Percentiles rank a stretch among this genome's conserved stretches.
Evolutionary conservation across 2,797 vertebrate genomes (phyloP).

Genomic region (Acridotheres tristis): DNA sequence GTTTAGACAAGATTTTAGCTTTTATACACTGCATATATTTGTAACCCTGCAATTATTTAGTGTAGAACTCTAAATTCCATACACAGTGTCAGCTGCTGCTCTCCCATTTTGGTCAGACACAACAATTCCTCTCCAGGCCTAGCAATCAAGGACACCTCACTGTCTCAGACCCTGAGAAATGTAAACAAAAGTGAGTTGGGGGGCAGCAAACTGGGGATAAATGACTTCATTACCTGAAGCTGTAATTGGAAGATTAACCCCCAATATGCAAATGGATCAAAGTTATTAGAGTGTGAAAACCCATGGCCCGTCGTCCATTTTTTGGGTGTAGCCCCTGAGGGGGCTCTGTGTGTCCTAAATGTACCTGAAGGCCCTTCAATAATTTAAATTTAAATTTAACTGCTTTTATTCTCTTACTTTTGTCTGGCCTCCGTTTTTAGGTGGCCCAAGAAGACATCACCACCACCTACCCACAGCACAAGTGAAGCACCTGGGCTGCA

Average conservation of each 20-base stretch:
- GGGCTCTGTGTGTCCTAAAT: not conserved
- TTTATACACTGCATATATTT: too few relatives aligned
- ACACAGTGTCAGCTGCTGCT: not conserved
- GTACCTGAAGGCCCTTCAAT: not conserved
- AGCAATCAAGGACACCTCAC: not conserved
- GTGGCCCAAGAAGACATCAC: not conserved
- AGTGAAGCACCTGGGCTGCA: not conserved
- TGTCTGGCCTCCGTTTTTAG: not conserved
- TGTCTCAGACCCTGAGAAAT: not conserved
- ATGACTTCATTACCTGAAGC: not conserved
- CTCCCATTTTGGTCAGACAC: not conserved
- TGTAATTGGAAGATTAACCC: not conserved
- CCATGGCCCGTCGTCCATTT: not conserved
- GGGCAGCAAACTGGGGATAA: not conserved
- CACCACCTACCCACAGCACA: not conserved
- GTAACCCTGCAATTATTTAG: not conserved
- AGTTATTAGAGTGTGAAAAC: not conserved
- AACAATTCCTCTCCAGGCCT: not conserved
- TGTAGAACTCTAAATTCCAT: not conserved
- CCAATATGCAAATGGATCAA: not conserved
- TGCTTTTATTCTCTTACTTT: not conserved
- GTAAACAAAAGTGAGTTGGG: not conserved
- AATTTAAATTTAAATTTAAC: not conserved
- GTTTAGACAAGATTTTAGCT: not conserved
- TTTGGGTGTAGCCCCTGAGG: not conserved